Percentiles rank a stretch among this genome's conserved stretches.
Evolutionary conservation across 35 echinoderm and acorn worm genomes (phyloP).

Genomic region (Heliocidaris erythrogramma): DNA sequence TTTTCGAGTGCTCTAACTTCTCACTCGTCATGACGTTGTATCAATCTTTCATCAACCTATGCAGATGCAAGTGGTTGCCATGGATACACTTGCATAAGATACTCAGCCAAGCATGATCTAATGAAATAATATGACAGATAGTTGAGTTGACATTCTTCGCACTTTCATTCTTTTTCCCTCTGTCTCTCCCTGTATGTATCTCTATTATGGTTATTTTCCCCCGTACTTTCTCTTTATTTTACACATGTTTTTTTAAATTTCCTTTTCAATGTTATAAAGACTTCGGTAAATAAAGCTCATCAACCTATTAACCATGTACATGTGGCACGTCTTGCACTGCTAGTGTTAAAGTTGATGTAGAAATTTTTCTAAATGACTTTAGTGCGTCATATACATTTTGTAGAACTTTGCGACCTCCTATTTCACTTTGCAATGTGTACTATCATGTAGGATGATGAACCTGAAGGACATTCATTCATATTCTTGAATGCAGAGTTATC

Average conservation of each 20-base stretch:
- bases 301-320: too few relatives aligned
- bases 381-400: too few relatives aligned
- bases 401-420: too few relatives aligned
- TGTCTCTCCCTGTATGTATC: neutral
- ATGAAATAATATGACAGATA: neutral
- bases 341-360: too few relatives aligned
- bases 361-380: too few relatives aligned
- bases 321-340: too few relatives aligned
- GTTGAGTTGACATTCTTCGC: neutral
- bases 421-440: too few relatives aligned
- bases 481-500: too few relatives aligned
- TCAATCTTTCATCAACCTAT: neutral
- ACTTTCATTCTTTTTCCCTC: neutral
- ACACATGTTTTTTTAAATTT: neutral
- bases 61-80: neutral
- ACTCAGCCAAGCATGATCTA: neutral
- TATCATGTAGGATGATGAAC: too few relatives aligned
- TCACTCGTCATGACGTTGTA: neutral
- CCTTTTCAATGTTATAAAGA: neutral
- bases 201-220: neutral
- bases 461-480: too few relatives aligned
- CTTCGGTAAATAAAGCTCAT: neutral
- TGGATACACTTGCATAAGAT: neutral
- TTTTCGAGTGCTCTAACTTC: neutral
- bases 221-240: neutral